Evolutionary conservation across 2,888 invertebrate genomes (phyloP), one percentile per base, ranked within the genome.

Genomic region (Andrena bucephala): DNA sequence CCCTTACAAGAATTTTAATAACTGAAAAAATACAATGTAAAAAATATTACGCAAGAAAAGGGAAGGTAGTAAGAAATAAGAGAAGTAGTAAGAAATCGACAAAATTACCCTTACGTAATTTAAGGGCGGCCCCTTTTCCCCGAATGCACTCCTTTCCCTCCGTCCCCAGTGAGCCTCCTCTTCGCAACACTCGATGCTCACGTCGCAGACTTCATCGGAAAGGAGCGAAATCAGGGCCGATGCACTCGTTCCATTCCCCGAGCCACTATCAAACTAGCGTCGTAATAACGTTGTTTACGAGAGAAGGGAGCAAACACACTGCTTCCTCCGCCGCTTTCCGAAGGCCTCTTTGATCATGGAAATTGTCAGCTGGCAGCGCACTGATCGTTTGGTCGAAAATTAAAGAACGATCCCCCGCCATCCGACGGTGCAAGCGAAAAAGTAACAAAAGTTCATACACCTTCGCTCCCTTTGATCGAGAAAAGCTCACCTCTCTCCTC

Each of bases 341-440:
- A 2, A 13, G 42, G 63, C 24, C 48, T 66, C n/a, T 69, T 69
- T 59, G 33, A 69, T 69, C 69, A 24, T 24, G n/a, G 16, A 69
- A 65, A 73, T 73, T 52, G 27, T 27, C n/a, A 52, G 57, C 13
- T 24, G 52, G 13, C 57, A 31, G 10, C 54, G n/a, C 24, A 33
- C 24, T 13, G 24, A 57, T 57, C 68, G 52, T n/a, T 20, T 67
- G 2, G 29, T 57, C 57, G 57, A 27, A 57, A 57, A 57, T 57
- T 57, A 57, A 57, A 57, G 57, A 24, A 20, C 57, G 57, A 27
- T 10, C 57, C 57, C 20, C 20, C 8, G 8, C 20, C 54, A 10
- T 54, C 24, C 13, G 20, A 16, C 42, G 5, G 13, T 3, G 13
- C 5, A 7, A 29, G 50, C 7, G 50, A 29, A n/a, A n/a, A 48